phyloP scores from a whole-genome alignment of 1,140 invertebrate genomes.

The Diachasmimorpha longicaudata region DNA sequence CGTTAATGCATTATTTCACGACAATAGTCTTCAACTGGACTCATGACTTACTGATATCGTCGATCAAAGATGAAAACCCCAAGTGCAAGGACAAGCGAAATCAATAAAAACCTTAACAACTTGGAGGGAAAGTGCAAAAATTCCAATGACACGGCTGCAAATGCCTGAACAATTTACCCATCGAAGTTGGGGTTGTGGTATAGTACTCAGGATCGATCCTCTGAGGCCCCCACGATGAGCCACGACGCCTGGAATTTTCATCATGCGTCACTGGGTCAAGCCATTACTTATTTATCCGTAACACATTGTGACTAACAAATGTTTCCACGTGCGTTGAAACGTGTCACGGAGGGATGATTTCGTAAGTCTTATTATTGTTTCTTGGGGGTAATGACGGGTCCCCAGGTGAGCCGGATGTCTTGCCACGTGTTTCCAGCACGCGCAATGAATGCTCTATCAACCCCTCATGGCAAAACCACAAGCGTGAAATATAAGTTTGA shows the following conservation, averaged over 20 bases:
- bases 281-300: constrained; percentile 21
- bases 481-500: not conserved
- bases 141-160: not conserved
- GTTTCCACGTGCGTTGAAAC: not conserved
- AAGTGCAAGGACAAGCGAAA: not conserved
- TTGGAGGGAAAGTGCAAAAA: not conserved
- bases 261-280: constrained; percentile 33
- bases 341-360: not conserved
- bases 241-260: constrained; percentile 25
- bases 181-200: constrained; percentile 24
- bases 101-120: not conserved
- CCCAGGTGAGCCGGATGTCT: not conserved
- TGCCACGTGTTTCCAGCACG: not conserved
- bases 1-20: not conserved
- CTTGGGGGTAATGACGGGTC: not conserved
- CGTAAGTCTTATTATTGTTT: not conserved
- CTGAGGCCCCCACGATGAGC: constrained; percentile 12
- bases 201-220: constrained; percentile 22
- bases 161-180: not conserved
- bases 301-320: not conserved
- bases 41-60: not conserved
- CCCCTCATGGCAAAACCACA: too few species aligned
- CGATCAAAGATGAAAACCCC: not conserved
- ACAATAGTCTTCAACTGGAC: too few species aligned
- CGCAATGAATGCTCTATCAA: not conserved